A percentile compares a stretch with the other conserved stretches of the same genome.
Evolutionary conservation across 2,797 vertebrate genomes (phyloP).

Genomic region (Dipus sagitta): DNA sequence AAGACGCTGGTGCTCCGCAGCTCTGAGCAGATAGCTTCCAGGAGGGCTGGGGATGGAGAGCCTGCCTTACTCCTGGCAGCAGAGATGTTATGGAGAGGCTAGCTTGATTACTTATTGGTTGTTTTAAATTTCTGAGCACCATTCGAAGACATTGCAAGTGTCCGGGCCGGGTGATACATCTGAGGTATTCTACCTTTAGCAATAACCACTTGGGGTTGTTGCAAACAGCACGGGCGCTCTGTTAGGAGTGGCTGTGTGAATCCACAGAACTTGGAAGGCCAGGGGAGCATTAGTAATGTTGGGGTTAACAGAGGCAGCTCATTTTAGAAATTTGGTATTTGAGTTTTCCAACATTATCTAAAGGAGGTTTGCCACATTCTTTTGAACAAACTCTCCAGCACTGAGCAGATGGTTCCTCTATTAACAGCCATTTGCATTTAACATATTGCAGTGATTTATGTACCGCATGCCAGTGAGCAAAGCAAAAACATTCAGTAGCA

Average conservation of each 20-base stretch:
- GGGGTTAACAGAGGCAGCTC: slow-evolving; percentile 85
- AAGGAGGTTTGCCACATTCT: slow-evolving; percentile 83
- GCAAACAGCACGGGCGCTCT: not conserved
- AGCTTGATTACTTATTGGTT: slow-evolving; percentile 81
- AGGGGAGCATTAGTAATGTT: slow-evolving; percentile 79
- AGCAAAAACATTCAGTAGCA: slow-evolving; percentile 85
- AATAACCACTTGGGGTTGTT: not conserved
- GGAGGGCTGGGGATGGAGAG: slow-evolving; percentile 75
- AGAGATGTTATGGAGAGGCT: slow-evolving; percentile 72
- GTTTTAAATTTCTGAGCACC: slow-evolving; percentile 73
- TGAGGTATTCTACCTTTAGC: not conserved
- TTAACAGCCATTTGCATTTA: slow-evolving; percentile 89
- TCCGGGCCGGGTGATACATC: not conserved
- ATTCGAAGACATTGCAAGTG: slow-evolving; percentile 58
- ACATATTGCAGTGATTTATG: slow-evolving; percentile 89
- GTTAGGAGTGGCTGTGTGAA: slow-evolving; percentile 62
- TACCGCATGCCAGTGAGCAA: slow-evolving; percentile 86
- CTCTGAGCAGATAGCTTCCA: slow-evolving; percentile 77
- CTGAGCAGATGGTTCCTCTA: slow-evolving; percentile 89
- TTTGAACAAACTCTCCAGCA: slow-evolving; percentile 85
- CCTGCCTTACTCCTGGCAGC: slow-evolving; percentile 80
- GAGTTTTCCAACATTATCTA: slow-evolving; percentile 84
- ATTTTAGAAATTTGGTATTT: slow-evolving; percentile 88
- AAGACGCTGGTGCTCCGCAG: slow-evolving; percentile 78
- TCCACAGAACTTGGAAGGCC: slow-evolving; percentile 81